Base-by-base conservation (phyloP, 2,888 invertebrate species). In the Drosophila infuscata region DNA sequence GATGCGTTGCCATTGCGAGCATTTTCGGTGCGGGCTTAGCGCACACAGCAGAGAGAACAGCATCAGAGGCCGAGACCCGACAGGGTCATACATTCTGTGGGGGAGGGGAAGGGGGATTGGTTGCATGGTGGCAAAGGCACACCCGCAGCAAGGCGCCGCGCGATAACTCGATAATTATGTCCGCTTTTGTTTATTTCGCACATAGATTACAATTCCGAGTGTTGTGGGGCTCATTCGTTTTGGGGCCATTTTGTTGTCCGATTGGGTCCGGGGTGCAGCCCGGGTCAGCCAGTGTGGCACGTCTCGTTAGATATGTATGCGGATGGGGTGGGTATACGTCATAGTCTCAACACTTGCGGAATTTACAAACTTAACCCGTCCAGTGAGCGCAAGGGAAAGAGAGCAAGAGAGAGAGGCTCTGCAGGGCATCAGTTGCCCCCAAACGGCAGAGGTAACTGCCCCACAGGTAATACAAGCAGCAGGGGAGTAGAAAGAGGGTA, bases 81-180 rank as follows among this genome's bases (percentile, higher is more conserved):
- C 65, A 63, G 73, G 73, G 66, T 72, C 89, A 84, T 89, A 75
- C 74, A 88, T 88, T 69, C 61, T 54, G 33, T 57, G 52, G 30
- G 5, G 32, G 32, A 60, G 58, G 30, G 5, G 32, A 30, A 60
- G 58, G 64, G 57, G 70, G 3, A 4, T 17, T n/a, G 38, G 70
- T 57, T 61, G 74, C 20, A 20, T 62, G 58, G 68, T 67, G 70
- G 75, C 54, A 63, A 63, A 76, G 80, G 67, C 72, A 73, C 76
- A 82, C 90, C 84, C 87, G 82, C 82, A 82, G 90, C 76, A 71
- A 86, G 82, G 82, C 84, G 85, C 69, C 85, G 91, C 91, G 92
- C 92, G 93, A 93, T 93, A 93, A 93, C 93, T 93, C 91, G 93
- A 93, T 93, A 93, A 93, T 93, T 93, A 93, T 93, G 92, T 93